Percentiles rank a stretch among this genome's conserved stretches.
Evolutionary conservation across 2,113 vertebrate genomes (phyloP).

Genomic region (Hydrochoerus hydrochaeris): DNA sequence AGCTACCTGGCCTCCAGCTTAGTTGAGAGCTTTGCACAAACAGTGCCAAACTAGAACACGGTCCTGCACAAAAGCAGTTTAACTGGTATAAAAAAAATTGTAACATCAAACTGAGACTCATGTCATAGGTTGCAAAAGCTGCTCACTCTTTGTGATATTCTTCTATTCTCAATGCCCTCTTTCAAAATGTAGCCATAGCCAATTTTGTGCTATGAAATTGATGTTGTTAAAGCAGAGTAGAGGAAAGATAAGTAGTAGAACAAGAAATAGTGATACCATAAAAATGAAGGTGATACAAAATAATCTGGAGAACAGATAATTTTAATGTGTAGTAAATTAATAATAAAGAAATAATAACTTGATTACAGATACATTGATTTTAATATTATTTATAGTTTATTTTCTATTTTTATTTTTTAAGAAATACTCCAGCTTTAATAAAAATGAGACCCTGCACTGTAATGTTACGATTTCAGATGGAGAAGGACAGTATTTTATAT

Average conservation of each 20-base stretch:
- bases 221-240: not conserved
- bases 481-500: not conserved
- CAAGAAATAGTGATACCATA: not conserved
- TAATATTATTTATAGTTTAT: not conserved
- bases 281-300: not conserved
- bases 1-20: not conserved
- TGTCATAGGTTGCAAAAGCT: not conserved
- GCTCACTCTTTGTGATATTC: not conserved
- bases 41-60: not conserved
- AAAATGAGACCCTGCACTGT: not conserved
- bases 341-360: not conserved
- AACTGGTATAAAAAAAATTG: not conserved
- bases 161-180: not conserved
- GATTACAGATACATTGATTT: not conserved
- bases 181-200: not conserved
- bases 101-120: not conserved
- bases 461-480: not conserved
- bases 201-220: conserved; percentile 20
- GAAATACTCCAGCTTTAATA: conserved; percentile 29
- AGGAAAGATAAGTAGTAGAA: not conserved
- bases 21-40: not conserved
- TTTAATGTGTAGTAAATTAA: not conserved
- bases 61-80: not conserved
- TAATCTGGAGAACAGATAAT: not conserved
- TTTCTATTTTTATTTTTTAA: not conserved